Base-by-base conservation (phyloP, 2,888 invertebrate genomes). In the Plusia festucae region DNA sequence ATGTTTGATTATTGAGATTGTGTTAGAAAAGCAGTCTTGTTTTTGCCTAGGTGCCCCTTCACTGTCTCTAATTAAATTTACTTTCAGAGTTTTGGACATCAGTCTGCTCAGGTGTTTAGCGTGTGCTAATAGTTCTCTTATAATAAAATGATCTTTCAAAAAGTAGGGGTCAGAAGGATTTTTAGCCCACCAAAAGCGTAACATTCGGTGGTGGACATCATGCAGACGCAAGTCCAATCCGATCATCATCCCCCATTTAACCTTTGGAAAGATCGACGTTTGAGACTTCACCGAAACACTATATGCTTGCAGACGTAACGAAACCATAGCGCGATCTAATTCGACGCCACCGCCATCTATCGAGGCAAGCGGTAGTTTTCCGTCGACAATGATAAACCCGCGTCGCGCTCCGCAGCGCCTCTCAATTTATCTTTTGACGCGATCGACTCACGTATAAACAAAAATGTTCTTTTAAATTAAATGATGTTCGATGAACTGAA, bases 221-320 rank as follows among this genome's bases (percentile, higher is more conserved):
- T 82, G 86, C 93, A 94, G 86, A 64, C 90, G 92, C 90, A 82
- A 87, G 94, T 55, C 62, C 11, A 78, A 84, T 85, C 93, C 92
- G 85, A 93, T 94, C 94, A 94, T 94, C 94, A 94, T 87, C 68
- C 94, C 92, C 94, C 93, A 86, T 93, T 91, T 82, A 93, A 94
- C 93, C 94, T 93, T 93, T 91, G 83, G 94, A 94, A 93, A 94
- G 94, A 94, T 94, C 93, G 34, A 74, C 0, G 2, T 1, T 0
- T 0, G 0, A 0, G 0, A 0, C 2, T 13, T 1, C 0, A 3
- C 15, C 2, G 18, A 16, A 15, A 30, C 16, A 22, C 53, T 62
- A 55, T 63, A 51, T 60, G 53, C 53, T 15, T 8, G 9, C 58
- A 54, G 18, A 46, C 70, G 55, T 56, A 83, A 81, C 79, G 72